These are phyloP conservation scores for Globodera ellingtonae DNA, from an alignment of 1,140 invertebrate genomes.

Conservation along the genomic window DNA sequence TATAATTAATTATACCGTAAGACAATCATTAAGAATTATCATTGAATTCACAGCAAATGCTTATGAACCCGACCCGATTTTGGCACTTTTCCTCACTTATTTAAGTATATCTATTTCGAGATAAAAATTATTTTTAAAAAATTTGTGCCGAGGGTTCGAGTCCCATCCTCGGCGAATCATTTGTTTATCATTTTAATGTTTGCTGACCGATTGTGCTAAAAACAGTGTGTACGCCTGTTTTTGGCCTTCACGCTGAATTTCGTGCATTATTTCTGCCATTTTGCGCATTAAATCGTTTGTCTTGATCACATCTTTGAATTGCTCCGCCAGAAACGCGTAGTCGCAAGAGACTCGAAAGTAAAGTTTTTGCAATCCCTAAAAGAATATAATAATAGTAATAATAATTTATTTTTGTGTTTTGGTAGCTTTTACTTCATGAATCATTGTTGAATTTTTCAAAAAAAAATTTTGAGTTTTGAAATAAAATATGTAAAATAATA, in stretches of 20 bases:
- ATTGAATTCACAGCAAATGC: too few species aligned
- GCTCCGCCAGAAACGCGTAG: conserved; percentile 54
- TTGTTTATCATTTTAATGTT: conserved; percentile 23
- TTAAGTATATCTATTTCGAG: too few species aligned
- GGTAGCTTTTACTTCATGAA: too few species aligned
- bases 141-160: too few species aligned
- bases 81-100: too few species aligned
- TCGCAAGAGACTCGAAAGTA: conserved; percentile 64
- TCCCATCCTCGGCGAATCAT: too few species aligned
- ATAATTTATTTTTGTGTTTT: background rate
- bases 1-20: too few species aligned
- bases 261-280: conserved; percentile 54
- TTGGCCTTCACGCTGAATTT: conserved; percentile 47
- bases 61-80: too few species aligned
- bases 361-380: conserved; percentile 57
- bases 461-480: background rate
- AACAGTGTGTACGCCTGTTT: conserved; percentile 49
- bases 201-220: conserved; percentile 58
- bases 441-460: too few species aligned
- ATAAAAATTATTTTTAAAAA: too few species aligned
- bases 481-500: background rate
- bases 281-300: conserved; percentile 56
- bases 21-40: too few species aligned
- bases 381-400: background rate
- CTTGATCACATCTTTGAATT: conserved; percentile 55